A percentile compares a stretch with the other conserved stretches of the same genome.
phyloP scores from a whole-genome alignment of 1,140 invertebrate species.

The Zophobas atratus region DNA sequence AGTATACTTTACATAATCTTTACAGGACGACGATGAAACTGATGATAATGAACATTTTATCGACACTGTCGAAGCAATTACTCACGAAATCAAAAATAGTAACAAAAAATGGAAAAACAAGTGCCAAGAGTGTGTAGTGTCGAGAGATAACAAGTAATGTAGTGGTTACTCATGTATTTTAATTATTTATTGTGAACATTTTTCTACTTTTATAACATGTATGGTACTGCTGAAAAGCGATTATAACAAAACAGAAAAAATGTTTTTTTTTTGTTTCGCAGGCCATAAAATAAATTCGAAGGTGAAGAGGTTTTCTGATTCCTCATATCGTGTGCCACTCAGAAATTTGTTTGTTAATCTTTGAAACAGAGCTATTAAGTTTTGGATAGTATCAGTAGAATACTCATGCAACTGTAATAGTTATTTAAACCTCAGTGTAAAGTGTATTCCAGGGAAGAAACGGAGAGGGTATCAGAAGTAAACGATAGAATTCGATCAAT shows the following conservation, averaged over 20 bases:
- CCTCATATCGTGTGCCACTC: too few relatives aligned
- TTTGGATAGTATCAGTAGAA: too few relatives aligned
- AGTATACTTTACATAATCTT: slow-evolving; percentile 1
- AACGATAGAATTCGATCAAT: too few relatives aligned
- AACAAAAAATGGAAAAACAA: slow-evolving; percentile 45
- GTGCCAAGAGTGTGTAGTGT: slow-evolving; percentile 36
- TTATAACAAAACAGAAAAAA: neutral
- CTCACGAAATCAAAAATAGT: slow-evolving; percentile 20
- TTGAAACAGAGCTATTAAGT: too few relatives aligned
- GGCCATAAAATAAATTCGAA: too few relatives aligned
- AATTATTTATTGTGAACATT: slow-evolving; percentile 5
- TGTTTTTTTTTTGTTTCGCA: too few relatives aligned
- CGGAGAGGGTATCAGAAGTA: too few relatives aligned
- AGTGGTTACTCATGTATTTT: neutral
- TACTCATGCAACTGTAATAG: too few relatives aligned
- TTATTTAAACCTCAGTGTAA: too few relatives aligned
- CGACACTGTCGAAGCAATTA: slow-evolving; percentile 32
- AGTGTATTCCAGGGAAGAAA: too few relatives aligned
- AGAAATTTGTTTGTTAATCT: too few relatives aligned
- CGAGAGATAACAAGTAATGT: slow-evolving; percentile 27
- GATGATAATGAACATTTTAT: slow-evolving; percentile 38
- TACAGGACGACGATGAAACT: slow-evolving; percentile 31
- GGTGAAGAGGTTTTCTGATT: too few relatives aligned
- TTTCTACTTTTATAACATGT: slow-evolving; percentile 16
- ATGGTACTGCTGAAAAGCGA: neutral